A percentile compares a stretch with the other conserved stretches of the same genome.
Conservation (phyloP, 2,113 vertebrate genomes). For the Cranoglanis bouderius region DNA sequence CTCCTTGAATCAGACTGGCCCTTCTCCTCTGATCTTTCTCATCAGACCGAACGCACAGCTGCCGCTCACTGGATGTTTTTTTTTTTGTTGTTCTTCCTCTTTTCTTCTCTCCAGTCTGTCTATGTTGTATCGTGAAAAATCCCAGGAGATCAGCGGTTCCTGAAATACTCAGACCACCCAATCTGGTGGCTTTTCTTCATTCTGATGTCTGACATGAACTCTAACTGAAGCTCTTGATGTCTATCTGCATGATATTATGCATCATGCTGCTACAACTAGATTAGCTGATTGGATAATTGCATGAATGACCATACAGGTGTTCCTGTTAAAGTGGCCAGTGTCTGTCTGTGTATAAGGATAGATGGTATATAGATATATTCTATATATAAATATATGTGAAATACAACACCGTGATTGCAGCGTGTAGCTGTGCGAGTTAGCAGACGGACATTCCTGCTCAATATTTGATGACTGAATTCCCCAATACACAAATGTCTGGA, state of each 20-base stretch:
- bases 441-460: not conserved
- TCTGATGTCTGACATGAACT: not conserved
- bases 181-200: not conserved
- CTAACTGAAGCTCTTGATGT: not conserved
- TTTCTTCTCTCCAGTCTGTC: too few relatives aligned
- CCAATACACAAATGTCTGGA: slow-evolving; percentile 18
- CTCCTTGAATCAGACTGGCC: not conserved
- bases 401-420: not conserved
- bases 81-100: too few relatives aligned
- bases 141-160: not conserved
- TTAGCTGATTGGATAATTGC: not conserved
- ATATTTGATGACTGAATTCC: slow-evolving; percentile 27
- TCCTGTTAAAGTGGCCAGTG: not conserved
- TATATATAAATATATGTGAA: too few relatives aligned
- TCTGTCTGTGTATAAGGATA: not conserved
- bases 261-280: not conserved
- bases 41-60: not conserved
- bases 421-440: not conserved
- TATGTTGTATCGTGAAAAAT: not conserved
- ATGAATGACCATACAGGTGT: not conserved
- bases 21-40: not conserved
- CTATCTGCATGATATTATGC: not conserved
- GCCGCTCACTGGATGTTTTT: not conserved
- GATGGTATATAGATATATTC: not conserved
- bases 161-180: not conserved